These are phyloP conservation scores for Heteractis magnifica DNA, from an alignment of 92 coral and sea anemone genomes.

Conservation along the genomic window DNA sequence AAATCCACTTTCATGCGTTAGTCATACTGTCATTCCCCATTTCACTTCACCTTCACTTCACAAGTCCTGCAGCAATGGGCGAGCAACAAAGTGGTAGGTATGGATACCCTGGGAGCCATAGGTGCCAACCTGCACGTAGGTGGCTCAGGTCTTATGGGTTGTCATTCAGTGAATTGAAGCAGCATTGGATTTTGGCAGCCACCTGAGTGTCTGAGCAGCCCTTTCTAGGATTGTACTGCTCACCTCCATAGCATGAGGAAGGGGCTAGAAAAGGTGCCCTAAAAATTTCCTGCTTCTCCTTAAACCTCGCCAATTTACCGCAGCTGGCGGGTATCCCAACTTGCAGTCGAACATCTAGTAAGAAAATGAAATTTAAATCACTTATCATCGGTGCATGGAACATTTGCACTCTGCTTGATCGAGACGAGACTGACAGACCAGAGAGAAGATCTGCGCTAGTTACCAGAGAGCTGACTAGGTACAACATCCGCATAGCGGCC, in stretches of 20 bases:
- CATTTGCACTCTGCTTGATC: conserved; percentile 12
- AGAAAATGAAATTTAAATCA: neutral
- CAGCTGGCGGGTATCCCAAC: neutral
- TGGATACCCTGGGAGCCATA: too few relatives aligned
- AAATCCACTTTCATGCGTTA: neutral
- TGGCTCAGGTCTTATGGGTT: neutral
- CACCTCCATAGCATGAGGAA: neutral
- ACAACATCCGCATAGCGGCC: conserved; percentile 15
- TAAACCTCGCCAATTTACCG: neutral
- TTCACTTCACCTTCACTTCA: neutral
- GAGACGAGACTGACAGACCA: conserved; percentile 17
- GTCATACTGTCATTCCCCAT: neutral
- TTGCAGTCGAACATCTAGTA: neutral
- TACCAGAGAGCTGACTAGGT: conserved; percentile 19
- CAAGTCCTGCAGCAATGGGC: neutral
- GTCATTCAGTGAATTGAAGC: too few relatives aligned
- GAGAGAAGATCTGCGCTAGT: conserved; percentile 32
- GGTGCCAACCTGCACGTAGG: neutral
- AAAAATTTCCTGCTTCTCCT: neutral
- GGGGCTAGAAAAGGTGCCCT: neutral
- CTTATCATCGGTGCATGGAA: conserved; percentile 11
- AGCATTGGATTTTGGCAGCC: neutral
- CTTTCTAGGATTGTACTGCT: neutral
- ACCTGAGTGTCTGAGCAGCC: neutral
- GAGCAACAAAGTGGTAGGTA: neutral